Evolutionary conservation across 2,113 vertebrate genomes (phyloP).

Genomic region (Philantomba maxwellii): DNA sequence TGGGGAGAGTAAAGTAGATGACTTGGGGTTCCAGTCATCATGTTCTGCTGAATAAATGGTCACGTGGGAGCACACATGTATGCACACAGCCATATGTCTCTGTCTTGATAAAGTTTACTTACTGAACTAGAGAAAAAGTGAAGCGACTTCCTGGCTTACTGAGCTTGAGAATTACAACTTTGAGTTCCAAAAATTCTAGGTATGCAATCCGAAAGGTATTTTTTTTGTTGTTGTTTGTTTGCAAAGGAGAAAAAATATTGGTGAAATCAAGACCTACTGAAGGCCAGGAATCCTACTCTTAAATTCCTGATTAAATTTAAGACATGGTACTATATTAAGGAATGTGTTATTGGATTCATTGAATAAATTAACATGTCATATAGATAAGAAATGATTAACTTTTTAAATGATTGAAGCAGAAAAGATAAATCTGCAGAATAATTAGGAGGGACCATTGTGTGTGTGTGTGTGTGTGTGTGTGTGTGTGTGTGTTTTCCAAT

Average conservation of each 20-base stretch:
- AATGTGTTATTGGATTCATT: background rate
- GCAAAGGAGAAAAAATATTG: background rate
- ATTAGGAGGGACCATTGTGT: background rate
- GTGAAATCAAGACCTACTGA: background rate
- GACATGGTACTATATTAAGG: background rate
- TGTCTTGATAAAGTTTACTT: background rate
- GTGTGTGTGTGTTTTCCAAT: background rate
- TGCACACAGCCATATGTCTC: background rate
- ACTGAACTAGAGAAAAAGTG: background rate
- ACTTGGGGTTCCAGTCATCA: background rate
- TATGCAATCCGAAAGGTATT: background rate
- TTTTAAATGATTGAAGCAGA: background rate
- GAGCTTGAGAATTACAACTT: background rate
- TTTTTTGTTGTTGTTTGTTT: background rate
- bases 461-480: background rate
- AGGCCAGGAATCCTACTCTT: background rate
- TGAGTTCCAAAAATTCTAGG: background rate
- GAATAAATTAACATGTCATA: background rate
- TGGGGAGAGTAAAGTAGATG: background rate
- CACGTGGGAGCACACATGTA: background rate
- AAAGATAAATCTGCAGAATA: slow-evolving; percentile 4
- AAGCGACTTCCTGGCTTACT: background rate
- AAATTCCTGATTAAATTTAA: background rate
- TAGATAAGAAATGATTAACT: background rate
- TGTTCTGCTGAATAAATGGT: background rate